phyloP scores from a whole-genome alignment of 2,797 vertebrate species.

The Balearica regulorum region DNA sequence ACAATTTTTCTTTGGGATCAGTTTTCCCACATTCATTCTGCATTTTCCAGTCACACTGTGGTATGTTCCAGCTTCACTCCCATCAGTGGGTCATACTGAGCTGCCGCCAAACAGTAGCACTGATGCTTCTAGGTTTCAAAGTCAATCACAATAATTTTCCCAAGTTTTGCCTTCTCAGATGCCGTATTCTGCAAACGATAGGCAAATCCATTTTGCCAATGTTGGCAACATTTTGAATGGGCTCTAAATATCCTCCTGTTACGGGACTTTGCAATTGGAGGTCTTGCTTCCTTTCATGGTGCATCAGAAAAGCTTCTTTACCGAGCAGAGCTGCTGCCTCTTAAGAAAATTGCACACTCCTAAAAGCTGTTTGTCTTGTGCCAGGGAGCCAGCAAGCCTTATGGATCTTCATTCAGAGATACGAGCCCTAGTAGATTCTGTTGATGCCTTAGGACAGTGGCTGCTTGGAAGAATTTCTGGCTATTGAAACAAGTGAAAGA shows the following conservation, averaged over 20 bases:
- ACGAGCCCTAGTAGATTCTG: neutral
- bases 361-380: neutral
- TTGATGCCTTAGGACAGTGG: slow-evolving; percentile 3
- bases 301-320: neutral
- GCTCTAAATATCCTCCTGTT: neutral
- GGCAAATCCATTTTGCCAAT: neutral
- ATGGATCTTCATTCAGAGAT: neutral
- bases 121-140: neutral
- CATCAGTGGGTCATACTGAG: neutral
- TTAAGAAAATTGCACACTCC: neutral
- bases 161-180: neutral
- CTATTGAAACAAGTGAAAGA: slow-evolving; percentile 8
- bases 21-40: neutral
- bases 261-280: neutral
- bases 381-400: neutral
- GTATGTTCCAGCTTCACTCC: neutral
- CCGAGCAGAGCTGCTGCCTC: neutral
- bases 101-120: neutral
- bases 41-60: neutral
- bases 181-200: rapidly evolving
- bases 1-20: neutral
- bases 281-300: neutral
- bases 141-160: neutral
- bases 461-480: slow-evolving; percentile 25
- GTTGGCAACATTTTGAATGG: neutral